Percentiles rank a stretch among this genome's conserved stretches.
These are phyloP conservation scores for Trissolcus basalis DNA, from an alignment of 1,140 invertebrate genomes.

Conservation along the genomic window DNA sequence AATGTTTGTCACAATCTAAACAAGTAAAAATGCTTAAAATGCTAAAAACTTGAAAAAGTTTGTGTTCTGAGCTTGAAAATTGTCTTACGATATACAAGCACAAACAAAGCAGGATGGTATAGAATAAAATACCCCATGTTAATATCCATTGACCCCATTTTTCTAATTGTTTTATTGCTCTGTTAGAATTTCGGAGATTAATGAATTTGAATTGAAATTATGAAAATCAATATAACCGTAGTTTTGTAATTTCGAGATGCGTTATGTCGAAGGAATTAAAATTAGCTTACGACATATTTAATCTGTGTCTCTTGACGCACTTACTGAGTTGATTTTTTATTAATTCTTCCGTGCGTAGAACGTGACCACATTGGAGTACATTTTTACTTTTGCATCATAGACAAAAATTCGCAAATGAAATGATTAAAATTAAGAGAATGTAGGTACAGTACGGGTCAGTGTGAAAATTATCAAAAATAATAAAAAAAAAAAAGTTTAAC, in stretches of 20 bases:
- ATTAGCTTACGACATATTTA: background rate
- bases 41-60: no score
- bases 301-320: background rate
- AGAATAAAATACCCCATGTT: background rate
- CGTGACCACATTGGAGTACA: background rate
- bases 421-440: no score
- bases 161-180: background rate
- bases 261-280: background rate
- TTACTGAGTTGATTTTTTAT: background rate
- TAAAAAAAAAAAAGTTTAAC: no score
- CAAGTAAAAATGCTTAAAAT: background rate
- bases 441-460: no score
- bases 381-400: background rate
- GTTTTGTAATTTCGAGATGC: no score
- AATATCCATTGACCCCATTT: background rate
- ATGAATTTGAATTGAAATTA: no score
- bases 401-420: no score
- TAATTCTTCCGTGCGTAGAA: background rate
- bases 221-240: no score
- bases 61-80: no score
- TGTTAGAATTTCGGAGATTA: background rate
- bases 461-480: no score
- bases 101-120: background rate
- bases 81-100: conserved; percentile 1
- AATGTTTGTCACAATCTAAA: background rate